These are phyloP conservation scores for Troilus luridus DNA, from an alignment of 2,888 invertebrate species.

Conservation along the genomic window DNA sequence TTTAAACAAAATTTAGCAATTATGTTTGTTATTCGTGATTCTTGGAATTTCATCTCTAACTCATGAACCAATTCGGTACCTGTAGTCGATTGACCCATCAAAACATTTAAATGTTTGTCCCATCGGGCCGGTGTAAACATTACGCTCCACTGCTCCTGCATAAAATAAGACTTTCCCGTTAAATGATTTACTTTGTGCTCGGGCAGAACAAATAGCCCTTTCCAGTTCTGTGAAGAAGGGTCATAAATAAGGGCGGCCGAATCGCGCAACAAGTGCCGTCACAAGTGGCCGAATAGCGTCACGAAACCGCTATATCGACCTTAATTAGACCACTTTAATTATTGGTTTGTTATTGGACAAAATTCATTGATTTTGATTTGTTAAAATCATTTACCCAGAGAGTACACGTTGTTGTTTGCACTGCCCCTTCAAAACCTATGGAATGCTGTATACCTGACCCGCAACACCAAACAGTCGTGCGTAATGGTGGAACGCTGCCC, in stretches of 20 bases:
- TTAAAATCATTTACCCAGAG: background rate
- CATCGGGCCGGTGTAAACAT: background rate
- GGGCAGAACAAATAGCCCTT: conserved; percentile 31
- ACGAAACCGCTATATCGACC: background rate
- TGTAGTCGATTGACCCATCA: background rate
- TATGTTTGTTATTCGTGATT: background rate
- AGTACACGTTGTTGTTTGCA: background rate
- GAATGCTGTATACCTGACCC: background rate
- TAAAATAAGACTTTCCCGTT: conserved; percentile 6
- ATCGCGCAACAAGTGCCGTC: conserved; percentile 6
- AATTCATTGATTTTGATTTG: background rate
- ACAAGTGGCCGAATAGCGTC: background rate
- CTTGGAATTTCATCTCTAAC: background rate
- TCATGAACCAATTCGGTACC: background rate
- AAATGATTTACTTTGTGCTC: conserved; percentile 31
- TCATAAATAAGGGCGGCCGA: background rate
- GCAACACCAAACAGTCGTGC: background rate
- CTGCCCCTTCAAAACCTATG: background rate
- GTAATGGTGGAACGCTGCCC: background rate
- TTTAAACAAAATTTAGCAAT: background rate
- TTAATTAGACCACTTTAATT: background rate
- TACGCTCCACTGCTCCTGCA: background rate
- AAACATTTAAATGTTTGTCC: conserved; percentile 25
- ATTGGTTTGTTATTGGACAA: background rate
- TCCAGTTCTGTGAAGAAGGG: conserved; percentile 12